Conservation (phyloP, 2,888 invertebrate genomes). For the Caenorhabditis sulstoni region DNA sequence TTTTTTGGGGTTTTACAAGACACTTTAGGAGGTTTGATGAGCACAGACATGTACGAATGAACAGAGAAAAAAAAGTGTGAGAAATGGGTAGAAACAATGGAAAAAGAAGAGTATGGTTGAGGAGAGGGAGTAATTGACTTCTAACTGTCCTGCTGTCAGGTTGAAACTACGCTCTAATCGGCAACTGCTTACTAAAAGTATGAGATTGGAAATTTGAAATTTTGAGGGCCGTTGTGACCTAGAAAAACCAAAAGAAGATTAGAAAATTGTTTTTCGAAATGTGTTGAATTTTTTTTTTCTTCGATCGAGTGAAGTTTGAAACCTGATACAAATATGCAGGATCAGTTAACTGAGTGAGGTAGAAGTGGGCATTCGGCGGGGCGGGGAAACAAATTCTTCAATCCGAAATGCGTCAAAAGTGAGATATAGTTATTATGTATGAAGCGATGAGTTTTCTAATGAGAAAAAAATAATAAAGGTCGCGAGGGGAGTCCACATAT, state of each 20-base stretch:
- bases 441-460: not conserved
- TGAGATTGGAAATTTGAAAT: not conserved
- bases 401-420: conserved; percentile 29
- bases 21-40: conserved; percentile 7
- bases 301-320: conserved; percentile 41
- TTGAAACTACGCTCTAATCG: conserved; percentile 57
- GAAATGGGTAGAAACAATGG: conserved; percentile 32
- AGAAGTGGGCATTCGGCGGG: conserved; percentile 14
- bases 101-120: conserved; percentile 22
- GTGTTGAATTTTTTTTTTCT: conserved; percentile 7
- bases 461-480: conserved; percentile 2
- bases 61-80: conserved; percentile 10
- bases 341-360: conserved; percentile 8
- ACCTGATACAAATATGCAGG: conserved; percentile 9
- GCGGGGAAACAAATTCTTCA: conserved; percentile 38
- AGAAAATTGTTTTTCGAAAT: conserved; percentile 12
- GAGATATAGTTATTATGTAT: not conserved
- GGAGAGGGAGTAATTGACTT: not conserved
- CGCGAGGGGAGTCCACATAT: not conserved
- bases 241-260: not conserved
- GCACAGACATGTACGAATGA: conserved; percentile 12
- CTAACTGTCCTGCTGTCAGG: conserved; percentile 46
- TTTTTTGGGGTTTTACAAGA: conserved; percentile 53
- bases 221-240: conserved; percentile 4
- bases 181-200: conserved; percentile 5